Conservation (phyloP, 2,113 vertebrate species). For the Tapirus terrestris region DNA sequence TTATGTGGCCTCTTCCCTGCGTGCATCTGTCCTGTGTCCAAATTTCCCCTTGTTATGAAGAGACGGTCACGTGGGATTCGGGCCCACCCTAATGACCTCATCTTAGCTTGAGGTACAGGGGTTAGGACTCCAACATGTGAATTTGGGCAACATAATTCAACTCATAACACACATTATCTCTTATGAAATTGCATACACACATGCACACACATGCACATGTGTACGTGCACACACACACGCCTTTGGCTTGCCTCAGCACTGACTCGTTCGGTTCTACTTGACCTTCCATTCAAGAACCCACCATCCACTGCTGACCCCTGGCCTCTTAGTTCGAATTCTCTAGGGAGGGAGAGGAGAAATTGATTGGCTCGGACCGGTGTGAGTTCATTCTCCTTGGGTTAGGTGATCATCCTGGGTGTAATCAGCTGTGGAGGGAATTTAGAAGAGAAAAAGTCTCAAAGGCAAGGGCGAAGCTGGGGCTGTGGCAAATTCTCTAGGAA, state of each 20-base stretch:
- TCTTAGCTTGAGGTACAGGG: not conserved
- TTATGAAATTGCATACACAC: not conserved
- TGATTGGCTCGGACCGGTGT: fast-evolving
- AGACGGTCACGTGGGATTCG: too few relatives aligned
- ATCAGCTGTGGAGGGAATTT: not conserved
- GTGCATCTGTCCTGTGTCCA: not conserved
- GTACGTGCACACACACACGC: fast-evolving
- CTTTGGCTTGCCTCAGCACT: not conserved
- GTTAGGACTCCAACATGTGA: not conserved
- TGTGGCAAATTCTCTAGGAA: not conserved
- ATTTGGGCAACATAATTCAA: not conserved
- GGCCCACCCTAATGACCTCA: not conserved
- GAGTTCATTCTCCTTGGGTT: not conserved
- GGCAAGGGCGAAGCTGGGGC: too few relatives aligned
- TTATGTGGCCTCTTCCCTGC: fast-evolving
- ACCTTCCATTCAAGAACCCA: not conserved
- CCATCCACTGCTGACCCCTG: not conserved
- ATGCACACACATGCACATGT: not conserved
- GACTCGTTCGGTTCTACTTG: not conserved
- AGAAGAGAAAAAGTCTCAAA: not conserved
- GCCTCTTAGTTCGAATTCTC: not conserved
- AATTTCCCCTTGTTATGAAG: fast-evolving
- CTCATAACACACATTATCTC: fast-evolving
- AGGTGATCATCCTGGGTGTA: not conserved
- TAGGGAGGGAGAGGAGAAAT: not conserved